Evolutionary conservation across 1,140 invertebrate genomes (phyloP), one percentile per base, ranked within the genome.

Genomic region (Atopsyche davidsoni): DNA sequence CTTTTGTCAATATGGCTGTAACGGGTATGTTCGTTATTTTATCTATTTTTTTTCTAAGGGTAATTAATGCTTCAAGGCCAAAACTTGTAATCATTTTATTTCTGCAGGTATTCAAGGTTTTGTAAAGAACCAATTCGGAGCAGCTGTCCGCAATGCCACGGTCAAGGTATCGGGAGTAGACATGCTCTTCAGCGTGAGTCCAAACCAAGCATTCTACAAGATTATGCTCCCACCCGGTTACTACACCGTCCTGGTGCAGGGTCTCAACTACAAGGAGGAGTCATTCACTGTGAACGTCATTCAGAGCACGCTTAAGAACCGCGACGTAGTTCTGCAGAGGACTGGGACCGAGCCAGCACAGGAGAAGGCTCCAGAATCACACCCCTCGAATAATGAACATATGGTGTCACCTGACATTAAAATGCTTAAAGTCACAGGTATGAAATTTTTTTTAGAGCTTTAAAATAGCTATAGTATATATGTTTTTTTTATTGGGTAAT

Each of bases 61-160:
- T 19, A 41, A 17, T 17, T 14, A 19, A 17, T 21, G 6, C 16
- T 4, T 21, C 18, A 21, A 13, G n/a, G 22, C 22, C 10, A 7
- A 41, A 21, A 41, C 7, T 23, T 10, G n/a, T 41, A 11, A 22
- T 42, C 11, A 21, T 34, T 32, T 14, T 39, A 2, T 69, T 19
- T 52, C 63, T 24, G 61, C 66, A 71, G 89, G 92, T 44, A 70
- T 94, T 1, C 75, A 81, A 31, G 89, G 87, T 1, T 75, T 77
- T 57, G 75, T 96, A 3, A 73, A 71, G 28, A 82, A 92, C 61
- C 67, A 70, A 7, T 59, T 75, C 23, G 75, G 77, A 1, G 64
- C 72, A 17, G 81, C 85, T 11, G 69, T 96, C 59, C 66, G 80
- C 6, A 78, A 86, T 44, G 88, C 89, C 1, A 78, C 72, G 0